A percentile compares a stretch with the other conserved stretches of the same genome.
phyloP scores from a whole-genome alignment of 2,113 vertebrate species.

The Limnothrissa miodon region DNA sequence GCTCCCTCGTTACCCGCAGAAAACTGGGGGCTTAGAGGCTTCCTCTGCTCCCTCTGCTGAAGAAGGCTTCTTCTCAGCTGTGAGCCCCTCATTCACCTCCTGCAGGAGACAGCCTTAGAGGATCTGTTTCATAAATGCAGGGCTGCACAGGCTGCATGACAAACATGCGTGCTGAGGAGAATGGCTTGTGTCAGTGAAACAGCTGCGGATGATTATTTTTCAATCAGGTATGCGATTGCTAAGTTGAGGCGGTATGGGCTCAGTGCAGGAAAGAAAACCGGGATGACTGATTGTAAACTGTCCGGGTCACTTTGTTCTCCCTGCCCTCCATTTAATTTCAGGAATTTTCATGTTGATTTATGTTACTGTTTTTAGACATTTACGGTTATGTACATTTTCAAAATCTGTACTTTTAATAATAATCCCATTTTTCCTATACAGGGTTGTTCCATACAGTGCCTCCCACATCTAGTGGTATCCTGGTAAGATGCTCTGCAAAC shows the following conservation, averaged over 20 bases:
- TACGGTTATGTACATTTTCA: constrained; percentile 29
- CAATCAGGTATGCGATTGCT: constrained; percentile 34
- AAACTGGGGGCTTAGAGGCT: not conserved
- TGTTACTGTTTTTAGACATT: constrained; percentile 39
- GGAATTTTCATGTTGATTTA: constrained; percentile 53
- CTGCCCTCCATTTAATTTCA: constrained; percentile 49
- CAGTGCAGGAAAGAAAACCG: not conserved
- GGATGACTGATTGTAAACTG: constrained; percentile 29
- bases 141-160: constrained; percentile 30
- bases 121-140: constrained; percentile 47
- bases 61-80: constrained; percentile 52
- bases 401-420: constrained; percentile 29
- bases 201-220: constrained; percentile 55
- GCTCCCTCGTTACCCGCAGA: not conserved
- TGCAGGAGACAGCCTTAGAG: constrained; percentile 43
- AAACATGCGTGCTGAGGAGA: constrained; percentile 31
- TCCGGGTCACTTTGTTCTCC: constrained; percentile 50
- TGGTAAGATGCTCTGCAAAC: too few species aligned
- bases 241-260: constrained; percentile 25
- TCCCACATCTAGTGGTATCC: too few species aligned
- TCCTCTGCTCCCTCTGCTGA: constrained; percentile 41
- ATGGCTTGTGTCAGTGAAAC: constrained; percentile 35
- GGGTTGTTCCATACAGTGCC: too few species aligned
- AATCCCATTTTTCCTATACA: too few species aligned
- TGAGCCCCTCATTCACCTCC: constrained; percentile 17